Evolutionary conservation across 2,888 invertebrate species (phyloP).

Genomic region (Fragum fragum): DNA sequence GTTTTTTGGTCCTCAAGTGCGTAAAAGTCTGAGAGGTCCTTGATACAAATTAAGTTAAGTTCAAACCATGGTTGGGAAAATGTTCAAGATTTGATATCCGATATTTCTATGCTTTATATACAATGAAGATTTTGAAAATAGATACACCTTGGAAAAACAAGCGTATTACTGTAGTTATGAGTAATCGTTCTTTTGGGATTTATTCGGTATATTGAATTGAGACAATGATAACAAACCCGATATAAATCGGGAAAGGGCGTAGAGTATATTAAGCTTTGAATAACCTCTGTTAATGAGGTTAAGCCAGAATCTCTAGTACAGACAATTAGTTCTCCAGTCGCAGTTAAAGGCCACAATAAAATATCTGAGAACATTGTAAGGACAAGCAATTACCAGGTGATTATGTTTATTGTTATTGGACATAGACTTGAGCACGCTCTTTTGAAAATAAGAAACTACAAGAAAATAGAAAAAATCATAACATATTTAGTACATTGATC

Average conservation of each 20-base stretch:
- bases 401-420: constrained; percentile 6
- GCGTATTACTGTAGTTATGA: too few species aligned
- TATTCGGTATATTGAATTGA: too few species aligned
- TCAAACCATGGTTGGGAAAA: too few species aligned
- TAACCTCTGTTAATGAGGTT: constrained; percentile 18
- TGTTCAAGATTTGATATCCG: too few species aligned
- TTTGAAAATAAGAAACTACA: not conserved
- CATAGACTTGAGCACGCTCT: not conserved
- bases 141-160: too few species aligned
- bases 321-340: constrained; percentile 9
- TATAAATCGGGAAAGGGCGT: not conserved
- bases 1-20: too few species aligned
- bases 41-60: too few species aligned
- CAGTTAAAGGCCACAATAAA: constrained; percentile 5
- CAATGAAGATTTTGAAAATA: too few species aligned
- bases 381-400: not conserved
- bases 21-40: too few species aligned
- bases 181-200: too few species aligned
- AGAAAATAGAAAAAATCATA: not conserved
- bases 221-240: too few species aligned
- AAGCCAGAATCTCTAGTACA: not conserved
- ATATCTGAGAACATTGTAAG: not conserved
- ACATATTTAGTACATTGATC: not conserved
- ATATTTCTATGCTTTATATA: too few species aligned
- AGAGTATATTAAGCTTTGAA: not conserved